Conservation (phyloP, 2,113 vertebrate genomes). For the Sphyrna mokarran region DNA sequence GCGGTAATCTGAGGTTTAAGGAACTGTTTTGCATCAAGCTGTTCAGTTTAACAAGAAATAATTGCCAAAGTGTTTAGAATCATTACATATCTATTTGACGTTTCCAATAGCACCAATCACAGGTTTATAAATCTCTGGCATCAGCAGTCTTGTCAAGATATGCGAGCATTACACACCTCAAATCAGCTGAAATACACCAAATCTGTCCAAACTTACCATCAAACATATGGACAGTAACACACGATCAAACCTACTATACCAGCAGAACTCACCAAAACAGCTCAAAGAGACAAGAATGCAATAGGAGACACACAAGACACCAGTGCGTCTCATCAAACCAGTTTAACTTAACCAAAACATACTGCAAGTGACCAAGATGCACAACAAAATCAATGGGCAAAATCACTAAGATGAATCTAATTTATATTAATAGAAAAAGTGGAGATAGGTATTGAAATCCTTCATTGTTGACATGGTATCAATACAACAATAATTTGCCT, state of each 20-base stretch:
- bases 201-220: neutral
- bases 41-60: slow-evolving; percentile 29
- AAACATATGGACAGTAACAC: neutral
- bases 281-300: neutral
- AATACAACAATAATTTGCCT: neutral
- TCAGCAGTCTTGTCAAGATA: neutral
- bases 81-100: slow-evolving; percentile 18
- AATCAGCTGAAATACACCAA: neutral
- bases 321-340: neutral
- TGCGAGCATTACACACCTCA: neutral
- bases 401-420: neutral
- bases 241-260: neutral
- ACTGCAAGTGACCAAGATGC: neutral
- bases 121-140: neutral
- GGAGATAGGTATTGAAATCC: neutral
- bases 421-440: neutral
- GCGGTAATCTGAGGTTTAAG: slow-evolving; percentile 17
- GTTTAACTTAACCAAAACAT: neutral
- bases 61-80: slow-evolving; percentile 29
- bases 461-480: neutral
- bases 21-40: slow-evolving; percentile 18
- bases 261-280: neutral
- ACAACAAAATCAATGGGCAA: neutral
- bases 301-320: neutral
- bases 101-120: neutral